Conservation (phyloP, 2,797 vertebrate species). For the Numenius phaeopus region DNA sequence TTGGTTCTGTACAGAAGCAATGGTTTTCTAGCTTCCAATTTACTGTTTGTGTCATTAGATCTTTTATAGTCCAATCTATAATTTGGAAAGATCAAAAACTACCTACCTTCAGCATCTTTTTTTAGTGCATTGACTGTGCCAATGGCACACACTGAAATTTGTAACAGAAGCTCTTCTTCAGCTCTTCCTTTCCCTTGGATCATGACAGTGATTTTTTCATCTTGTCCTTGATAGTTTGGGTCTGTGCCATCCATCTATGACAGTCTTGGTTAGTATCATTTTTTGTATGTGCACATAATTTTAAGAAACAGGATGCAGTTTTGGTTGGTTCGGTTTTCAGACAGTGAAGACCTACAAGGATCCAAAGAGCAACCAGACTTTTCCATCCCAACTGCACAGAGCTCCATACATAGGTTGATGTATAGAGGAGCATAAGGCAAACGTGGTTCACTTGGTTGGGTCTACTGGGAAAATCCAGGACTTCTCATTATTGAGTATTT, state of each 20-base stretch:
- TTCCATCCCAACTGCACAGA: background rate
- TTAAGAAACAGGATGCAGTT: background rate
- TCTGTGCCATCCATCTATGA: background rate
- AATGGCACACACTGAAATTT: background rate
- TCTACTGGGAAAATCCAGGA: background rate
- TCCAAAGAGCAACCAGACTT: background rate
- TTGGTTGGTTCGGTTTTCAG: background rate
- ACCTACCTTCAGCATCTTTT: background rate
- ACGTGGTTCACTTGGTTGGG: background rate
- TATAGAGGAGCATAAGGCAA: background rate
- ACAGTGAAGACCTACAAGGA: background rate
- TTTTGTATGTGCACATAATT: background rate
- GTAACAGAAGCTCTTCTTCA: background rate
- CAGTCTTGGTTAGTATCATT: background rate
- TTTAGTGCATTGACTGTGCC: background rate
- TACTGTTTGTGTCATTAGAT: background rate
- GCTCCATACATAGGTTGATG: background rate
- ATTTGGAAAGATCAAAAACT: background rate
- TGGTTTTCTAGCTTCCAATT: background rate
- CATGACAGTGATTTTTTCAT: background rate
- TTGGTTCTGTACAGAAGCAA: background rate
- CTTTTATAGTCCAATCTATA: background rate
- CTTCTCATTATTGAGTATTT: rapidly evolving
- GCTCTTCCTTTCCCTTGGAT: background rate
- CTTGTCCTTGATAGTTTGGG: background rate